Conservation (phyloP, 2,113 vertebrate species). For the Chaenogobius annularis region DNA sequence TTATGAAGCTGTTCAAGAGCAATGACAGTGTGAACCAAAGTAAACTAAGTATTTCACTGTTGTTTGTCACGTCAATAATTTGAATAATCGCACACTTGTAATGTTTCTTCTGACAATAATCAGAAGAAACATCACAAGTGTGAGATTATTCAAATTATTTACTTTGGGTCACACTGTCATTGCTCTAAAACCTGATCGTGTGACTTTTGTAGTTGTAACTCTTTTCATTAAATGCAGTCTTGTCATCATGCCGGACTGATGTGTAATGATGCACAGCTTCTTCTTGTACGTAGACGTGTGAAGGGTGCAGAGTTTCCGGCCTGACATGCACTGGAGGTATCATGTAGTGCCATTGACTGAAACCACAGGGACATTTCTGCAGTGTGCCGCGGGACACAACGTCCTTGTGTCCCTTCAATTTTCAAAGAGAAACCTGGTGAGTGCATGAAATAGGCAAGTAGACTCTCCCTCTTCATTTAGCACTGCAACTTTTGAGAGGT, state of each 20-base stretch:
- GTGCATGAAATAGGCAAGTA: slow-evolving; percentile 28
- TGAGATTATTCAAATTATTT: too few relatives aligned
- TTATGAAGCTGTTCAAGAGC: too few relatives aligned
- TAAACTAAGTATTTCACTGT: too few relatives aligned
- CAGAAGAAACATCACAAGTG: too few relatives aligned
- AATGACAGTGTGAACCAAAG: too few relatives aligned
- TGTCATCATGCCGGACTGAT: background rate
- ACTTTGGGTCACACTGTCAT: too few relatives aligned
- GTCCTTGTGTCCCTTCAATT: slow-evolving; percentile 46
- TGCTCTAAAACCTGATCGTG: too few relatives aligned
- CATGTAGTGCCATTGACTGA: slow-evolving; percentile 54
- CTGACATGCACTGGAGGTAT: slow-evolving; percentile 34
- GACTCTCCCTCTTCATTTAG: slow-evolving; percentile 24
- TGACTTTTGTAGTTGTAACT: too few relatives aligned
- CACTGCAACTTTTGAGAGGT: background rate
- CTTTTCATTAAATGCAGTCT: background rate
- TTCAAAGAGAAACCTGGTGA: slow-evolving; percentile 36
- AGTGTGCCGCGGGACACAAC: background rate
- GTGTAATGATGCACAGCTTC: background rate
- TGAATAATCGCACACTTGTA: too few relatives aligned
- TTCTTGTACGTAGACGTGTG: background rate
- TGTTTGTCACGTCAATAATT: too few relatives aligned
- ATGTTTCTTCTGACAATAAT: too few relatives aligned
- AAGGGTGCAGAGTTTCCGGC: slow-evolving; percentile 28
- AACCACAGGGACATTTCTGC: slow-evolving; percentile 40